Evolutionary conservation across 2,888 invertebrate genomes (phyloP).

Genomic region (Uloborus plumipes): DNA sequence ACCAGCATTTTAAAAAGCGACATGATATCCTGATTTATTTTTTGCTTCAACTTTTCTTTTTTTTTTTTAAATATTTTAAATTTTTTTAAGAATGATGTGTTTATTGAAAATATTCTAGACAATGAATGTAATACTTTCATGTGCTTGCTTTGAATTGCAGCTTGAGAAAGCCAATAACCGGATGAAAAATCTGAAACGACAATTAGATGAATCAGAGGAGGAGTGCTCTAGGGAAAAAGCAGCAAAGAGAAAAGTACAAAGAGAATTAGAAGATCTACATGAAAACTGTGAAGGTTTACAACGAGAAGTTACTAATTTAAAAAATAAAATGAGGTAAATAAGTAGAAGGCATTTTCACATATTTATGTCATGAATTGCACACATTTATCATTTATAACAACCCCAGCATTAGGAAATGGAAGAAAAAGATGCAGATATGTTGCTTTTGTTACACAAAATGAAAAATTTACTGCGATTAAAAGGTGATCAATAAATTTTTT

Average conservation of each 20-base stretch:
- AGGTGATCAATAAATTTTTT: too few species aligned
- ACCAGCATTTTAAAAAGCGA: too few species aligned
- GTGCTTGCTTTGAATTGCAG: conserved; percentile 18
- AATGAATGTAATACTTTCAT: too few species aligned
- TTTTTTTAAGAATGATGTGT: too few species aligned
- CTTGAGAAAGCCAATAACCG: conserved; percentile 74
- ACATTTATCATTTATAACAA: background rate
- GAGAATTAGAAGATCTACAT: conserved; percentile 95
- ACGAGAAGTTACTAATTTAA: conserved; percentile 87
- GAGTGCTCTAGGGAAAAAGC: conserved; percentile 95
- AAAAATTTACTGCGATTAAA: background rate
- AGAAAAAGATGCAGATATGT: too few species aligned
- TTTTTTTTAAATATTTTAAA: too few species aligned
- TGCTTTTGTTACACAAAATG: too few species aligned
- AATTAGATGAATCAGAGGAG: conserved; percentile 96
- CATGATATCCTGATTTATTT: too few species aligned
- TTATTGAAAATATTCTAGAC: too few species aligned
- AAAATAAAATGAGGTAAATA: conserved; percentile 87
- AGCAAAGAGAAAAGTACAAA: conserved; percentile 93
- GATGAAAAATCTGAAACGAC: conserved; percentile 87
- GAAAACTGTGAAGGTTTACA: conserved; percentile 92
- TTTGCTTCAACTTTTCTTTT: too few species aligned
- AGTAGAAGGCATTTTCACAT: background rate
- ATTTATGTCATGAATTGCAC: background rate
- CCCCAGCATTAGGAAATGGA: background rate